phyloP scores from a whole-genome alignment of 2,113 vertebrate species.

The Labeo rohita region DNA sequence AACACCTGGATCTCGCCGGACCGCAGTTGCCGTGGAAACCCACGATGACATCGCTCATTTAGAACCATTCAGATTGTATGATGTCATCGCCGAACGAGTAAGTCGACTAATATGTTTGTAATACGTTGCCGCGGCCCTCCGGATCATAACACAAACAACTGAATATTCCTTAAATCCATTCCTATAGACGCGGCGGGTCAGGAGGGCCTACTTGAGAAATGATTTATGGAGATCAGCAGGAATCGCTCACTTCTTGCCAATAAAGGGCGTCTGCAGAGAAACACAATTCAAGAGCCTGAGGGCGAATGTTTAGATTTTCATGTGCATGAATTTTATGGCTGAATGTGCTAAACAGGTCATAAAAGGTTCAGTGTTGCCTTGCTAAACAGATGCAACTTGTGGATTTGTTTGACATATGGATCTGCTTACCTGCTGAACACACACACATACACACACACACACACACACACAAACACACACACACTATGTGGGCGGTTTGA shows the following conservation, averaged over 20 bases:
- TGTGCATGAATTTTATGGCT: conserved; percentile 26
- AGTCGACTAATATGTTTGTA: conserved; percentile 54
- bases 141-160: conserved; percentile 62
- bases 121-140: conserved; percentile 57
- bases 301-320: conserved; percentile 38
- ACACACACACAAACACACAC: conserved; percentile 5
- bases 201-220: conserved; percentile 62
- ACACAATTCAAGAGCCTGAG: background rate
- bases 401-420: background rate
- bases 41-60: background rate
- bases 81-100: conserved; percentile 21
- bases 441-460: background rate
- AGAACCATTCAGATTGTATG: background rate
- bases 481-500: background rate
- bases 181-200: conserved; percentile 63
- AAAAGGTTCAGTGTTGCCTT: conserved; percentile 39
- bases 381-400: conserved; percentile 27
- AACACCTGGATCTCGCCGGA: background rate
- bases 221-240: conserved; percentile 73
- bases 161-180: conserved; percentile 69
- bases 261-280: conserved; percentile 51
- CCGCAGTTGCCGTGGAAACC: background rate
- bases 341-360: conserved; percentile 43
- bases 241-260: conserved; percentile 73
- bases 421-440: conserved; percentile 9